Evolutionary conservation across 2,113 vertebrate genomes (phyloP).

Genomic region (Corvus moneduloides): DNA sequence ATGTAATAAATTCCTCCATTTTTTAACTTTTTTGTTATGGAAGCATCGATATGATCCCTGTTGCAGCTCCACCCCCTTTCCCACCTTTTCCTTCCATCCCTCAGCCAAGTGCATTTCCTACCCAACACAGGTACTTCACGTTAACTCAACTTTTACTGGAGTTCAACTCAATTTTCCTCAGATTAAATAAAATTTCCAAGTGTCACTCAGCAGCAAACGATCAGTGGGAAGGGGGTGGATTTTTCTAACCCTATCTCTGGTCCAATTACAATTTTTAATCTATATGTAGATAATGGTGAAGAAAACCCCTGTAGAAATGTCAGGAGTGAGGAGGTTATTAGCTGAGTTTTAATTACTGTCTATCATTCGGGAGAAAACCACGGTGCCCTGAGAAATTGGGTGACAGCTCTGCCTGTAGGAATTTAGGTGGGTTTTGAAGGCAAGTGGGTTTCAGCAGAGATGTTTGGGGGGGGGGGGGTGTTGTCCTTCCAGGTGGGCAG

Average conservation of each 20-base stretch:
- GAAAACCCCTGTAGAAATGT: constrained; percentile 93
- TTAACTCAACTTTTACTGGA: constrained; percentile 78
- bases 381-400: constrained; percentile 74
- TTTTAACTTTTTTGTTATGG: neutral
- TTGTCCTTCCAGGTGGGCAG: neutral
- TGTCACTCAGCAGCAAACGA: constrained; percentile 85
- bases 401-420: constrained; percentile 33
- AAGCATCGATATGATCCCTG: neutral
- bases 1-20: neutral
- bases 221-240: constrained; percentile 79
- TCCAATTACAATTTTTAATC: constrained; percentile 98
- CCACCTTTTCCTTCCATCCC: neutral
- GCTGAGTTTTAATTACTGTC: constrained; percentile 98
- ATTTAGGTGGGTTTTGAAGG: constrained; percentile 14
- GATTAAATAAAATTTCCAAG: constrained; percentile 88
- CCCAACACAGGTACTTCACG: constrained; percentile 39
- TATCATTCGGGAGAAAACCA: constrained; percentile 81
- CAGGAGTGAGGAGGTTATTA: constrained; percentile 95
- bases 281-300: constrained; percentile 97
- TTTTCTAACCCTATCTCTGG: constrained; percentile 88
- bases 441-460: neutral
- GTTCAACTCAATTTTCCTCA: constrained; percentile 90
- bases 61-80: neutral
- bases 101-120: neutral
- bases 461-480: neutral